Evolutionary conservation across 2,797 vertebrate genomes (phyloP), one percentile per base, ranked within the genome.

Genomic region (Buceros bicornis): DNA sequence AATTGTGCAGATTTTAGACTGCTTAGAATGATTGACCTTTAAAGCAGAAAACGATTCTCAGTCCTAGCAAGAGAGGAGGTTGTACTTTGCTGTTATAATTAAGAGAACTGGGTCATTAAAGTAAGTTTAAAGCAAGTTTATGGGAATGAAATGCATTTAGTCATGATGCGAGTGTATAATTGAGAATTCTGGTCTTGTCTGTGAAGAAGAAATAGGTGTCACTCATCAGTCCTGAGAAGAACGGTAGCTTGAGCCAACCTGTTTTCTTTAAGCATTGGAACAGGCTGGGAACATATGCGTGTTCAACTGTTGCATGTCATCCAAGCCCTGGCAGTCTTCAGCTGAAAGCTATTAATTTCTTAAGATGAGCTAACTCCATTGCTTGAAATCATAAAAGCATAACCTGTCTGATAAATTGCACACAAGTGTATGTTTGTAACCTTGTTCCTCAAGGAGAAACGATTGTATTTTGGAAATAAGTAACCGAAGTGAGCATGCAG

Each of bases 61-160:
- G 33, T 54, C 28, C 62, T 65, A 86, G 65, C 82, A 90, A 61
- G 57, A 80, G 45, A 78, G 56, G 45, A 83, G 47, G 51, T 50
- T 79, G 56, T 65, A 26, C 29, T 85, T 90, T 53, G 25, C 54
- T 87, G 43, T 56, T 22, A 58, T 94, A 93, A 93, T 94, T 85
- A 93, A 88, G 72, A 84, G 61, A 91, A 86, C 61, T 45, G 8
- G 24, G 24, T 40, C 95, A 91, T 93, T 88, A 67, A 89, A 85
- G 67, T 77, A 86, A 77, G 40, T 89, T 94, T 87, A 81, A 96
- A 86, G 26, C 33, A n/a, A 64, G 86, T 78, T 87, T 4, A 16
- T 72, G 50, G 82, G 26, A 86, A 74, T 86, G 2, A 91, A 94
- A 87, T 67, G 31, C 33, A 56, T 78, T 94, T 67, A 91, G 90